Evolutionary conservation across 2,888 invertebrate species (phyloP).

Genomic region (Apodemia mormo): DNA sequence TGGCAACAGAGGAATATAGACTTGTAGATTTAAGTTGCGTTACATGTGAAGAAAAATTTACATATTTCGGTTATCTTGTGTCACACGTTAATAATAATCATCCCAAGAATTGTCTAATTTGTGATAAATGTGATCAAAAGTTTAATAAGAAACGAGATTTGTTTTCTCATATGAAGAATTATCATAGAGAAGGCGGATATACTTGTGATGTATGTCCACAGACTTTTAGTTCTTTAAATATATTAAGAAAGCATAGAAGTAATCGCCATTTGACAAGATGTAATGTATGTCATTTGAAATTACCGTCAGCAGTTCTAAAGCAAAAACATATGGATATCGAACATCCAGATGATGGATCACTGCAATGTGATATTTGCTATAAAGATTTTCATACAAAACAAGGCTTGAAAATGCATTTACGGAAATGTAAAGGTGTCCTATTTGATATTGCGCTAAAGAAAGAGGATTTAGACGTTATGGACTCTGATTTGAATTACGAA

Average conservation of each 20-base stretch:
- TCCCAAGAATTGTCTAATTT: slow-evolving; percentile 70
- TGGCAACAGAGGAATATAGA: slow-evolving; percentile 69
- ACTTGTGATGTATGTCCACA: slow-evolving; percentile 65
- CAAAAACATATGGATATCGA: slow-evolving; percentile 68
- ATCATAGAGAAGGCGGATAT: slow-evolving; percentile 72
- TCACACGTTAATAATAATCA: slow-evolving; percentile 69
- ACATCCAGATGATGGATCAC: slow-evolving; percentile 68
- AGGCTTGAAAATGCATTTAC: slow-evolving; percentile 65
- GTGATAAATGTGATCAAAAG: slow-evolving; percentile 69
- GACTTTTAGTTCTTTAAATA: slow-evolving; percentile 63
- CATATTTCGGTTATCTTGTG: slow-evolving; percentile 69
- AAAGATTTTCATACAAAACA: slow-evolving; percentile 72
- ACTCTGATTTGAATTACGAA: slow-evolving; percentile 58
- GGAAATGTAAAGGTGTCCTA: slow-evolving; percentile 63
- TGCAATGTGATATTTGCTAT: slow-evolving; percentile 64
- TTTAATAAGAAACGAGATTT: slow-evolving; percentile 70
- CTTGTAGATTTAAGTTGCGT: slow-evolving; percentile 61
- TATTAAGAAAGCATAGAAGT: slow-evolving; percentile 64
- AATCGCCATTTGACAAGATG: slow-evolving; percentile 68
- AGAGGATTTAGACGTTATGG: slow-evolving; percentile 59
- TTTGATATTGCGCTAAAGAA: slow-evolving; percentile 57
- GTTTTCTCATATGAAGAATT: slow-evolving; percentile 72
- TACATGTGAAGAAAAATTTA: slow-evolving; percentile 60
- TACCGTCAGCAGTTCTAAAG: slow-evolving; percentile 66
- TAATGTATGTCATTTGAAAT: slow-evolving; percentile 60